Conservation (phyloP, 2,113 vertebrate species). For the Daphoenositta chrysoptera region DNA sequence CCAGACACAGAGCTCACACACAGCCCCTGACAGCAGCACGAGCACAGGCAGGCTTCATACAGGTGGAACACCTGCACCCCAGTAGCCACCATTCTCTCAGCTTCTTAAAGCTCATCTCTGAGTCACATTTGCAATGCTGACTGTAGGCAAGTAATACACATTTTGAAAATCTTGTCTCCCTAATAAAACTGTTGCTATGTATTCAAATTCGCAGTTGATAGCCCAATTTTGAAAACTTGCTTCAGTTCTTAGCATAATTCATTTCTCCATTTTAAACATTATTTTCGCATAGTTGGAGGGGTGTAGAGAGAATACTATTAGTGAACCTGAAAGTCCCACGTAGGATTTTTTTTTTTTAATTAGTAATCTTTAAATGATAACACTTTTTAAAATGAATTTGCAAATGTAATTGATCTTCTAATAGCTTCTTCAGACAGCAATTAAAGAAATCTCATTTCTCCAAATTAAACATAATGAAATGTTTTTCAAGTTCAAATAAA, state of each 20-base stretch:
- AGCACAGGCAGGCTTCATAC: neutral
- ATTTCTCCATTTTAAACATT: neutral
- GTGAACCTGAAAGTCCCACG: neutral
- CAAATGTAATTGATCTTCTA: conserved; percentile 74
- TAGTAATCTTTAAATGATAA: conserved; percentile 66
- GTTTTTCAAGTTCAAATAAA: conserved; percentile 74
- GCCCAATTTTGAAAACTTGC: neutral
- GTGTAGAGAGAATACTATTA: neutral
- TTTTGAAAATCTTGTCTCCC: neutral
- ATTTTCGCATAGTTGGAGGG: neutral
- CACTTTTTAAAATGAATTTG: conserved; percentile 68
- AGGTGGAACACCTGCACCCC: neutral
- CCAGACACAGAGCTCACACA: neutral
- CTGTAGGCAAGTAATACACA: neutral
- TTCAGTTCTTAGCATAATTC: conserved; percentile 14
- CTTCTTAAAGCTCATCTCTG: neutral
- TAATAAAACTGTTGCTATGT: conserved; percentile 7
- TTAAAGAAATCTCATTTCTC: conserved; percentile 78
- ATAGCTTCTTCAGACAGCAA: conserved; percentile 73
- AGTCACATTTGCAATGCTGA: neutral
- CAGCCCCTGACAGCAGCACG: neutral
- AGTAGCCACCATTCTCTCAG: neutral
- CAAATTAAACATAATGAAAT: conserved; percentile 77
- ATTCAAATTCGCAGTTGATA: neutral
- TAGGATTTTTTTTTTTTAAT: conserved; percentile 27